phyloP scores from a whole-genome alignment of 2,113 vertebrate species.

The Heloderma charlesbogerti region DNA sequence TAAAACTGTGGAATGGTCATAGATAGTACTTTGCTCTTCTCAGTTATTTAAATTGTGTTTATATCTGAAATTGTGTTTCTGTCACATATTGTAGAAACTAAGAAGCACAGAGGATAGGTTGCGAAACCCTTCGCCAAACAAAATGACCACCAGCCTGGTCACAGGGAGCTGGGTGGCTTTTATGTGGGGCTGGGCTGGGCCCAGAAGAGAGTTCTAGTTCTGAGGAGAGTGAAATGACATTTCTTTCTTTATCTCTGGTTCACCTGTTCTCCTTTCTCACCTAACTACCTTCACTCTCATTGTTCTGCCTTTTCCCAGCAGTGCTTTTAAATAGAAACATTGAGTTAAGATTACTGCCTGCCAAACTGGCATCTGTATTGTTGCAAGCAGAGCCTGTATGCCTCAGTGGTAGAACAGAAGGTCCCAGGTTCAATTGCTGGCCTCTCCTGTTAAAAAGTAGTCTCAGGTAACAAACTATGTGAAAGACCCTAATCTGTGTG shows the following conservation, averaged over 20 bases:
- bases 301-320: neutral
- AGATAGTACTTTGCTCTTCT: slow-evolving; percentile 37
- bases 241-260: neutral
- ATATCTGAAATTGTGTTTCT: neutral
- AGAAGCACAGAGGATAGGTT: neutral
- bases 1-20: neutral
- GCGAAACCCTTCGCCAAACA: neutral
- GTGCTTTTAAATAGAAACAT: neutral
- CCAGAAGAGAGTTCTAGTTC: neutral
- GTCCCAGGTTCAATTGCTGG: neutral
- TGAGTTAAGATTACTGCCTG: neutral
- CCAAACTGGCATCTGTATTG: neutral
- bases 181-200: too few relatives aligned
- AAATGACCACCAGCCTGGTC: neutral
- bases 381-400: neutral
- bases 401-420: neutral
- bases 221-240: neutral
- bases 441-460: neutral
- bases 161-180: too few relatives aligned
- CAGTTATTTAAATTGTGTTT: neutral
- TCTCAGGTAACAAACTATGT: neutral
- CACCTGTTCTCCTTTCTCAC: neutral
- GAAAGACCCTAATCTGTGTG: neutral
- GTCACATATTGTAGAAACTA: neutral
- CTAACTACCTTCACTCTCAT: neutral